These are phyloP conservation scores for Bhutanitis thaidina DNA, from an alignment of 2,888 invertebrate genomes.

Conservation along the genomic window DNA sequence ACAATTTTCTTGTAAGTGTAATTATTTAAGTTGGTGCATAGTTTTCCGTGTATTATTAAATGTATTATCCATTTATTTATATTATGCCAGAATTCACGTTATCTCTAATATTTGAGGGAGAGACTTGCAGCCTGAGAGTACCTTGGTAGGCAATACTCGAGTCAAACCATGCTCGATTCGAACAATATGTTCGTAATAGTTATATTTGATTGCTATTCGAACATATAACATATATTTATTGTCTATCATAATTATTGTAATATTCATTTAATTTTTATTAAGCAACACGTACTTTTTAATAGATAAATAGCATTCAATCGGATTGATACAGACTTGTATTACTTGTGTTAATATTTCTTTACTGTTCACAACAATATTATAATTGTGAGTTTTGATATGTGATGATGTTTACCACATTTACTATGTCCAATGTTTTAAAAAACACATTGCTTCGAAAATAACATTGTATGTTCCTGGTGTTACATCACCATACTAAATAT, in stretches of 20 bases:
- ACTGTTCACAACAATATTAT: neutral
- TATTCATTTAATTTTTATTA: no score
- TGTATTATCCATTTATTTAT: constrained; percentile 35
- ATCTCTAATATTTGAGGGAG: constrained; percentile 70
- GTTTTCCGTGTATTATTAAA: constrained; percentile 47
- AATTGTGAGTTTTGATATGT: neutral
- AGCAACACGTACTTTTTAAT: neutral
- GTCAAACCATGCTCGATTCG: constrained; percentile 49
- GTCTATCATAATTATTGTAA: no score
- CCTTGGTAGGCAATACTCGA: constrained; percentile 49
- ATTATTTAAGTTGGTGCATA: constrained; percentile 40
- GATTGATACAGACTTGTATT: neutral
- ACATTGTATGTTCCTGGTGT: constrained; percentile 1
- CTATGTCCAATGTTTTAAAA: no score
- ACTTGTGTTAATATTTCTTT: neutral
- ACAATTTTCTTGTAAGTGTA: constrained; percentile 53
- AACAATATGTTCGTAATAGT: constrained; percentile 21
- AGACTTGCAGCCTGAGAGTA: constrained; percentile 63
- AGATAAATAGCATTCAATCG: constrained; percentile 2
- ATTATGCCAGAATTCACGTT: constrained; percentile 32
- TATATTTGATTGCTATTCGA: no score
- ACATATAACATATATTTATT: no score
- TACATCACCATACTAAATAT: constrained; percentile 19
- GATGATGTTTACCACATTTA: no score
- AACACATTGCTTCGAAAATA: no score